phyloP scores from a whole-genome alignment of 1,140 invertebrate genomes.

The Hyles vespertilio region DNA sequence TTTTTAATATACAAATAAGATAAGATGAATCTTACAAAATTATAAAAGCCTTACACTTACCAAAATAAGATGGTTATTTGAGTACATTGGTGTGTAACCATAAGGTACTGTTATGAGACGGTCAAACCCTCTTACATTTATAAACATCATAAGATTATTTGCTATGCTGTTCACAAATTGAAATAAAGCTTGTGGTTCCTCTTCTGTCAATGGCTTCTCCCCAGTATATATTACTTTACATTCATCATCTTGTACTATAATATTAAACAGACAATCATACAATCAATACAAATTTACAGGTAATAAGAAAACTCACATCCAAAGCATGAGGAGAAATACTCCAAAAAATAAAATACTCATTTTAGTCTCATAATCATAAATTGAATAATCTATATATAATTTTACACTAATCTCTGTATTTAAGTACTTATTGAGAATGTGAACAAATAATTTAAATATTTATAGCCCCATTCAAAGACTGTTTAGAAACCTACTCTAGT shows the following conservation, averaged over 20 bases:
- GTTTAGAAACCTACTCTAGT: too few relatives aligned
- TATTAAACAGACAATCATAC: background rate
- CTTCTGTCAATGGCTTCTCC: slow-evolving; percentile 42
- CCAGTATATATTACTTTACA: slow-evolving; percentile 48
- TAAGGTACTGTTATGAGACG: slow-evolving; percentile 50
- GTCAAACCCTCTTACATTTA: slow-evolving; percentile 50
- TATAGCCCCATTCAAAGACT: too few relatives aligned
- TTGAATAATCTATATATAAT: too few relatives aligned
- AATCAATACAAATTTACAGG: too few relatives aligned
- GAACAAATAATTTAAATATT: too few relatives aligned
- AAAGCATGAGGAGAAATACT: too few relatives aligned
- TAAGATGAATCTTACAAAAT: background rate
- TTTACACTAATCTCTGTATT: too few relatives aligned
- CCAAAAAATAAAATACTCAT: too few relatives aligned
- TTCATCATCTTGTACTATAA: slow-evolving; percentile 31
- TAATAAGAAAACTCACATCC: too few relatives aligned
- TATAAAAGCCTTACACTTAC: slow-evolving; percentile 24
- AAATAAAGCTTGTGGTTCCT: slow-evolving; percentile 46
- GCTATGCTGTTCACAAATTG: slow-evolving; percentile 42
- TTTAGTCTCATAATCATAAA: too few relatives aligned
- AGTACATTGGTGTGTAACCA: slow-evolving; percentile 21
- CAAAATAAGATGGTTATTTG: slow-evolving; percentile 46
- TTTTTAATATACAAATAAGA: background rate
- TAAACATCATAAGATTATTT: slow-evolving; percentile 43
- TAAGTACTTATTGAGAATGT: too few relatives aligned